A percentile compares a stretch with the other conserved stretches of the same genome.
These are phyloP conservation scores for Rhizoglyphus robini DNA, from an alignment of 1,140 invertebrate genomes.

Conservation along the genomic window DNA sequence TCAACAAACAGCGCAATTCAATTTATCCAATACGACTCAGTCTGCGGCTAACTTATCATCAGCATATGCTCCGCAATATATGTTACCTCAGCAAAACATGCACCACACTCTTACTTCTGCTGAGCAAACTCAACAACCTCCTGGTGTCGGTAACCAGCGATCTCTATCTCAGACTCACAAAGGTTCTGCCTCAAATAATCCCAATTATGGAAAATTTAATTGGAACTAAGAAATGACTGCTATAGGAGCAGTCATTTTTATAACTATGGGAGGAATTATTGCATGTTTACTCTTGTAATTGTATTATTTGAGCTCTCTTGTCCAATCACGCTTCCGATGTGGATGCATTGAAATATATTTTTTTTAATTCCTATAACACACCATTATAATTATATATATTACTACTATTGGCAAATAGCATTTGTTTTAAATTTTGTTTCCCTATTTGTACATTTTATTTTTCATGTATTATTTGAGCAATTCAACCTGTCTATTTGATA, in stretches of 20 bases:
- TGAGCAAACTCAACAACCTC: neutral
- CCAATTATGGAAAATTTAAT: neutral
- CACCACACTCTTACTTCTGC: neutral
- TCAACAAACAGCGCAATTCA: conserved; percentile 3
- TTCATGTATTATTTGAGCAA: too few relatives aligned
- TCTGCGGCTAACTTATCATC: conserved; percentile 6
- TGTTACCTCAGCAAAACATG: conserved; percentile 13
- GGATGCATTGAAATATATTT: neutral
- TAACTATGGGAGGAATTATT: neutral
- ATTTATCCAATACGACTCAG: neutral
- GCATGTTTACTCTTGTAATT: neutral
- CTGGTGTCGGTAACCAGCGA: neutral
- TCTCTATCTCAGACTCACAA: conserved; percentile 8
- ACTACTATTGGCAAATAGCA: neutral
- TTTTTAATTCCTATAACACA: neutral
- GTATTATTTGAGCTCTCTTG: neutral
- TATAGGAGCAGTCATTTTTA: neutral
- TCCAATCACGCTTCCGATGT: neutral
- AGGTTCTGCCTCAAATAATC: neutral
- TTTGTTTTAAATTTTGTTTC: neutral
- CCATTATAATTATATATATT: neutral
- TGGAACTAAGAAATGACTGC: neutral
- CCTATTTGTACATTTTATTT: too few relatives aligned
- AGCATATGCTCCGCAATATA: neutral
- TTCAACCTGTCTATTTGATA: too few relatives aligned